A percentile compares a stretch with the other conserved stretches of the same genome.
Conservation (phyloP, 2,888 invertebrate species). For the Drosophila paracracens region DNA sequence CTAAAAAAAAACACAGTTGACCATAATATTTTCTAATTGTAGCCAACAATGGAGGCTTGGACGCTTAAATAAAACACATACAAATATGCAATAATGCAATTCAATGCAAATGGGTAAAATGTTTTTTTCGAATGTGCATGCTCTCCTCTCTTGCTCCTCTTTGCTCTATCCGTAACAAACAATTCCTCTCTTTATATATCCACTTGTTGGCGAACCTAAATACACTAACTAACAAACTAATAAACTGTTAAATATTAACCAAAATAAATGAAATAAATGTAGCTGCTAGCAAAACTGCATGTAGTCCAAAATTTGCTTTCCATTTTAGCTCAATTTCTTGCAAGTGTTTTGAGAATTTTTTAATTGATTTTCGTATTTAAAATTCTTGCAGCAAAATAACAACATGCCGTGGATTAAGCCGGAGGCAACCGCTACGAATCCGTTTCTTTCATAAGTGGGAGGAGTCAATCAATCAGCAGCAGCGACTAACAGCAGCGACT, state of each 20-base stretch:
- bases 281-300: slow-evolving; percentile 51
- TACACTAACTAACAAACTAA: slow-evolving; percentile 28
- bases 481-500: slow-evolving; percentile 14
- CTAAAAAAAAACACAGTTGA: slow-evolving; percentile 52
- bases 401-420: slow-evolving; percentile 85
- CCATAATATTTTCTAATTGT: slow-evolving; percentile 80
- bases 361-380: slow-evolving; percentile 11
- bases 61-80: slow-evolving; percentile 85
- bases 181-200: slow-evolving; percentile 9
- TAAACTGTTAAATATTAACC: slow-evolving; percentile 18
- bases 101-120: slow-evolving; percentile 83
- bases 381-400: slow-evolving; percentile 81
- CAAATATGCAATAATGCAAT: slow-evolving; percentile 65
- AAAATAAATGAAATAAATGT: not conserved
- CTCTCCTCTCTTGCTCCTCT: slow-evolving; percentile 25
- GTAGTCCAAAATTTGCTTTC: slow-evolving; percentile 48
- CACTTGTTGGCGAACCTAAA: slow-evolving; percentile 7
- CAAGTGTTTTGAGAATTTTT: not conserved
- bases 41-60: slow-evolving; percentile 86
- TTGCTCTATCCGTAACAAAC: slow-evolving; percentile 31
- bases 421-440: slow-evolving; percentile 85
- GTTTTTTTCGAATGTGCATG: slow-evolving; percentile 75
- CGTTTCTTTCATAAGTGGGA: slow-evolving; percentile 84
- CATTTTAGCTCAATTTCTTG: slow-evolving; percentile 1
- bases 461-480: slow-evolving; percentile 40